Percentiles rank a stretch among this genome's conserved stretches.
Evolutionary conservation across 2,797 vertebrate species (phyloP).

Genomic region (Morus bassanus): DNA sequence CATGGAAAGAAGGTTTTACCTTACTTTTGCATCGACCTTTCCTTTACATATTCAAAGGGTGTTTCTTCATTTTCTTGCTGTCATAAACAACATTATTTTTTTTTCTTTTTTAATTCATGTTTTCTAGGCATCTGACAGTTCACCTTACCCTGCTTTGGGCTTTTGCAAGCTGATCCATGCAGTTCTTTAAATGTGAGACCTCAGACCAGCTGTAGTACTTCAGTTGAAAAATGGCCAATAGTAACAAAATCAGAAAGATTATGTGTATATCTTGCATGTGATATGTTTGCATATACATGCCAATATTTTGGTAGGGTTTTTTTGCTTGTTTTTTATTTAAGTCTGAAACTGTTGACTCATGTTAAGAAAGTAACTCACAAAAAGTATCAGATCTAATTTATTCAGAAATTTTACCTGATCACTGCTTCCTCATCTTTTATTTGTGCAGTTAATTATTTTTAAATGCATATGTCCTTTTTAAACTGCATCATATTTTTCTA

Average conservation of each 20-base stretch:
- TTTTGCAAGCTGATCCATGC: background rate
- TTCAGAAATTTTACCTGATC: background rate
- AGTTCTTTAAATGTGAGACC: background rate
- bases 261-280: background rate
- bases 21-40: background rate
- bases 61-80: background rate
- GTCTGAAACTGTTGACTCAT: background rate
- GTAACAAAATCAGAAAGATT: background rate
- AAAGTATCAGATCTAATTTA: background rate
- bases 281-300: background rate
- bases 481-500: conserved; percentile 35
- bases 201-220: background rate
- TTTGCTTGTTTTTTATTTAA: background rate
- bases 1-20: background rate
- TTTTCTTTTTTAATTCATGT: background rate
- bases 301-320: background rate
- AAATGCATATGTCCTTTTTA: conserved; percentile 8
- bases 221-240: background rate
- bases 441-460: conserved; percentile 15
- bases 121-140: background rate
- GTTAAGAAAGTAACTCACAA: background rate
- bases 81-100: fast-evolving
- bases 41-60: background rate
- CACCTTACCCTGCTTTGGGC: background rate
- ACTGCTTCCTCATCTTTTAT: background rate